Evolutionary conservation across 2,113 vertebrate genomes (phyloP).

Genomic region (Datnioides undecimradiatus): DNA sequence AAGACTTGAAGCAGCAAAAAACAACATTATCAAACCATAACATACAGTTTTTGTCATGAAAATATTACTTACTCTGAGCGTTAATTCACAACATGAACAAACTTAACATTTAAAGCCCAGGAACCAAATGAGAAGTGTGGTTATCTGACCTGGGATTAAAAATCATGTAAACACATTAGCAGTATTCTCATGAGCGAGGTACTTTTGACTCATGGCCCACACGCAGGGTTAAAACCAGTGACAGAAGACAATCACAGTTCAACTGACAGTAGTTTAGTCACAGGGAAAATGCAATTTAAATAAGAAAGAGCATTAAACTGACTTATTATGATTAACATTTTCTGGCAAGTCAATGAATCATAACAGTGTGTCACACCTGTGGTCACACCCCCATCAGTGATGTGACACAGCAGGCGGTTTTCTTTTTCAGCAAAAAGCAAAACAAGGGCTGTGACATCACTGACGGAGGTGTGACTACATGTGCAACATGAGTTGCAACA

Average conservation of each 20-base stretch:
- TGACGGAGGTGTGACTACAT: too few species aligned
- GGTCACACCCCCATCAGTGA: too few species aligned
- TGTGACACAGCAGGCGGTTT: too few species aligned
- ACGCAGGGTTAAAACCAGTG: slow-evolving; percentile 1
- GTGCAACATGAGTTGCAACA: background rate
- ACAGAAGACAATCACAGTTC: slow-evolving; percentile 18
- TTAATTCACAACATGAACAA: slow-evolving; percentile 6
- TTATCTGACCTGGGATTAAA: slow-evolving; percentile 15
- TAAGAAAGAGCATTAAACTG: background rate
- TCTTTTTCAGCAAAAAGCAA: too few species aligned
- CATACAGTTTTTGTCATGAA: background rate
- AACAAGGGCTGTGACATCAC: too few species aligned
- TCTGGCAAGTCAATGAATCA: too few species aligned
- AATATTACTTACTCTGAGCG: slow-evolving; percentile 22
- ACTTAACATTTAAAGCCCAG: background rate
- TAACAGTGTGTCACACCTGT: too few species aligned
- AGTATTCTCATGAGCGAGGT: background rate
- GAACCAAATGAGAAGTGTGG: background rate
- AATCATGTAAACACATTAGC: slow-evolving; percentile 54
- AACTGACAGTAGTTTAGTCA: slow-evolving; percentile 1
- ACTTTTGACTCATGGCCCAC: slow-evolving; percentile 1
- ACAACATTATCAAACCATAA: slow-evolving; percentile 20
- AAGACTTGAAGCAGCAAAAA: slow-evolving; percentile 41
- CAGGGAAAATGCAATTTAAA: too few species aligned
- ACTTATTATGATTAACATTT: too few species aligned